These are phyloP conservation scores for Diprion similis DNA, from an alignment of 1,140 invertebrate genomes.

Conservation along the genomic window DNA sequence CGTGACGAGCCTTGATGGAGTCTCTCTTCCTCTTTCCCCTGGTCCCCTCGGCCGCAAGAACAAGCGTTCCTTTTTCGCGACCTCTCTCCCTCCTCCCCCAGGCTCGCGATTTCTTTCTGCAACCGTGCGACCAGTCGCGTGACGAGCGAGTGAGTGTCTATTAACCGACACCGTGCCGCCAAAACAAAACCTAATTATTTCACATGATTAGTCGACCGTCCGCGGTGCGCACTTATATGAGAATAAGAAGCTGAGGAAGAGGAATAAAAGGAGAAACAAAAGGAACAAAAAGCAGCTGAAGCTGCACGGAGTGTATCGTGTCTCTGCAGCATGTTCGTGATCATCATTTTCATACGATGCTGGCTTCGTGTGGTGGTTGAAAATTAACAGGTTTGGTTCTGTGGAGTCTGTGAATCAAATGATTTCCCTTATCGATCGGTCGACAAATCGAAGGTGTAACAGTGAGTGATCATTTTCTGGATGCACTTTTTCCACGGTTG, in stretches of 20 bases:
- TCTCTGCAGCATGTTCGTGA: background rate
- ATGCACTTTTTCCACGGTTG: too few relatives aligned
- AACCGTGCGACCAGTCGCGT: slow-evolving; percentile 40
- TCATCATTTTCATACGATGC: background rate
- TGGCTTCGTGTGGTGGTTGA: background rate
- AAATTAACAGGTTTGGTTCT: slow-evolving; percentile 1
- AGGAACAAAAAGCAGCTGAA: background rate
- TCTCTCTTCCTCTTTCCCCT: slow-evolving; percentile 41
- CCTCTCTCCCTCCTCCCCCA: background rate
- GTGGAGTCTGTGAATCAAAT: slow-evolving; percentile 21
- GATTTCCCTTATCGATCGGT: slow-evolving; percentile 12
- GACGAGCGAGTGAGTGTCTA: slow-evolving; percentile 48
- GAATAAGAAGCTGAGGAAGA: slow-evolving; percentile 6
- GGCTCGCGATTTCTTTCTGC: too few relatives aligned
- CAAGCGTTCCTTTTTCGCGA: slow-evolving; percentile 40
- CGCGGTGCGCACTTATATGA: slow-evolving; percentile 15
- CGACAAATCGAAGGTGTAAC: too few relatives aligned
- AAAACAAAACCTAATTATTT: slow-evolving; percentile 60
- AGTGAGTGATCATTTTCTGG: slow-evolving; percentile 21
- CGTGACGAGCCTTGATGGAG: slow-evolving; percentile 56
- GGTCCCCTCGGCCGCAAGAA: slow-evolving; percentile 56
- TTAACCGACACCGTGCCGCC: slow-evolving; percentile 40
- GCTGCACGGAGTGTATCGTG: background rate
- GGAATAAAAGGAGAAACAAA: slow-evolving; percentile 11
- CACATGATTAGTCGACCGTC: slow-evolving; percentile 52